A percentile compares a stretch with the other conserved stretches of the same genome.
phyloP scores from a whole-genome alignment of 2,113 vertebrate genomes.

The Cettia cetti region DNA sequence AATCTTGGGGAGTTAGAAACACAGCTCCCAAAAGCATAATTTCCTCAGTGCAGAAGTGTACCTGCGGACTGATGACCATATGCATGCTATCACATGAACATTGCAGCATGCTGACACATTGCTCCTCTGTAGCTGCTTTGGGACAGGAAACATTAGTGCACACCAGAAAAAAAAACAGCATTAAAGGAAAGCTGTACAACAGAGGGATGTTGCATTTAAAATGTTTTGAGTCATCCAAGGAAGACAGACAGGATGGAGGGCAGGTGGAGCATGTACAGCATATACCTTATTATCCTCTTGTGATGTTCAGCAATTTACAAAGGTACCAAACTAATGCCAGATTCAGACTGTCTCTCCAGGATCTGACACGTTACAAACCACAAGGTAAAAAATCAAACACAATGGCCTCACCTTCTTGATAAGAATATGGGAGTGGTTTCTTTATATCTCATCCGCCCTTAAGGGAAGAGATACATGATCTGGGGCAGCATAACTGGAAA shows the following conservation, averaged over 20 bases:
- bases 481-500: not conserved
- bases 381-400: conserved; percentile 5
- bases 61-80: not conserved
- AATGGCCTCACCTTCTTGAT: not conserved
- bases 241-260: not conserved
- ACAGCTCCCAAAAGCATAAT: not conserved
- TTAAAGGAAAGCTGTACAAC: not conserved
- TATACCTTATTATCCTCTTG: not conserved
- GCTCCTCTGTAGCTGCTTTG: not conserved
- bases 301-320: not conserved
- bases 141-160: not conserved
- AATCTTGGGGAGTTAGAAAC: not conserved
- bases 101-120: not conserved
- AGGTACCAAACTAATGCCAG: not conserved
- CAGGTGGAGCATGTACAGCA: not conserved
- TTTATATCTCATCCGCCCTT: not conserved
- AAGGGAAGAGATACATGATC: not conserved
- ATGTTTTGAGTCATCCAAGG: not conserved
- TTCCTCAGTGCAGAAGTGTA: not conserved
- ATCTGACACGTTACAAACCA: not conserved
- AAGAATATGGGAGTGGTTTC: not conserved
- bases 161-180: not conserved
- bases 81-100: accelerated
- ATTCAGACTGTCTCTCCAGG: not conserved
- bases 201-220: not conserved